Evolutionary conservation across 2,888 invertebrate genomes (phyloP).

Genomic region (Mayetiola destructor): DNA sequence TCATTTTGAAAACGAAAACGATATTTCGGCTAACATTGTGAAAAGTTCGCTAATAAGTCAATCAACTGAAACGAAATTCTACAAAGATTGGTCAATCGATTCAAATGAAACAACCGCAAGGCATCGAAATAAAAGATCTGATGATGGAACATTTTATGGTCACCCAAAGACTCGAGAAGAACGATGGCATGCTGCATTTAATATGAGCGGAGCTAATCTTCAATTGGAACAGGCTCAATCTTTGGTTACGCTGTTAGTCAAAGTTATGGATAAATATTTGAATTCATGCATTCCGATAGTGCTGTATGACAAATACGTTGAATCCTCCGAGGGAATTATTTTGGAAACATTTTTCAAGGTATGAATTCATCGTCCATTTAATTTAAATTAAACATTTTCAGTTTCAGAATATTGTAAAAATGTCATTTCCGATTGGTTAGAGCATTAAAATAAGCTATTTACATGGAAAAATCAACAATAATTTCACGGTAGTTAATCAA

Average conservation of each 20-base stretch:
- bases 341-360: constrained; percentile 42
- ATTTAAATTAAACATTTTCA: neutral
- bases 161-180: constrained; percentile 44
- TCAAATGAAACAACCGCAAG: no score
- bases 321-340: constrained; percentile 40
- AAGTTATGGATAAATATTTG: constrained; percentile 44
- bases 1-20: no score
- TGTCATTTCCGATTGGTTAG: constrained; percentile 18
- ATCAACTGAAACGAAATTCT: no score
- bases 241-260: constrained; percentile 43
- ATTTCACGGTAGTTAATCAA: constrained; percentile 36
- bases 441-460: constrained; percentile 40
- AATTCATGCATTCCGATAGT: constrained; percentile 50
- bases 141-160: constrained; percentile 42
- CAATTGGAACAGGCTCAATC: constrained; percentile 41
- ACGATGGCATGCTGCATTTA: constrained; percentile 39
- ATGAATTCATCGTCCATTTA: neutral
- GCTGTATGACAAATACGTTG: constrained; percentile 48
- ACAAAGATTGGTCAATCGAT: no score
- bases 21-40: no score
- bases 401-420: neutral
- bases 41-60: no score
- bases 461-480: constrained; percentile 45
- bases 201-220: constrained; percentile 28
- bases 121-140: constrained; percentile 29